phyloP scores from a whole-genome alignment of 2,888 invertebrate species.

The Sceliomorpha sp. region DNA sequence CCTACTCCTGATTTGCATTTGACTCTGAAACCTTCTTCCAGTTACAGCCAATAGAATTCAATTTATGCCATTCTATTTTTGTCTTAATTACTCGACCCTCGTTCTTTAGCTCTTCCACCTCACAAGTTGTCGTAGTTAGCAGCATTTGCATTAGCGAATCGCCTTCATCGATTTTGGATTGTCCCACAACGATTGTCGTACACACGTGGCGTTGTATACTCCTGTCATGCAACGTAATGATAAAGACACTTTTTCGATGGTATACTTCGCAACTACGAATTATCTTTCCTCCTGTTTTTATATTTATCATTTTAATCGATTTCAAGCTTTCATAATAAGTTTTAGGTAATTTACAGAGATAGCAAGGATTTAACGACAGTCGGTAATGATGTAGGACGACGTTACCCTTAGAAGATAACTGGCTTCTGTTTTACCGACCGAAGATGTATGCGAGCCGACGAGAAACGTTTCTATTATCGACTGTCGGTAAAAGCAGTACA shows the following conservation, averaged over 20 bases:
- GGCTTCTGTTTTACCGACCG: constrained; percentile 2
- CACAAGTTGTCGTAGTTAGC: constrained; percentile 14
- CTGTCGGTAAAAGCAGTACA: background rate
- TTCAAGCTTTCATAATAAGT: background rate
- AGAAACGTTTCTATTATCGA: background rate
- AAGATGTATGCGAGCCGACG: background rate
- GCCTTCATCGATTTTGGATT: constrained; percentile 39
- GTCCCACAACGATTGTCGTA: background rate
- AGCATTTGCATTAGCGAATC: constrained; percentile 28
- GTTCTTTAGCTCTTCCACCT: constrained; percentile 36
- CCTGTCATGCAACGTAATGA: no score
- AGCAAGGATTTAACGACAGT: background rate
- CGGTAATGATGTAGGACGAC: background rate
- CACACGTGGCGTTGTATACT: no score
- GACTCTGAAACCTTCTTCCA: constrained; percentile 46
- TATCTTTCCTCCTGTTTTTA: no score
- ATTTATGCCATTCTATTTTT: constrained; percentile 60
- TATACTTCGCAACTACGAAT: no score
- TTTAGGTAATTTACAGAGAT: background rate
- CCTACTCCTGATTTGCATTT: constrained; percentile 41
- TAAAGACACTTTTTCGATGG: no score
- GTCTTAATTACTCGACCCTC: constrained; percentile 56
- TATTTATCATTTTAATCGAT: no score
- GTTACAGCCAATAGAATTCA: constrained; percentile 58
- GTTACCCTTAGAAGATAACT: no score